A percentile compares a stretch with the other conserved stretches of the same genome.
phyloP scores from a whole-genome alignment of 2,888 invertebrate species.

The Lamellibrachia columna region DNA sequence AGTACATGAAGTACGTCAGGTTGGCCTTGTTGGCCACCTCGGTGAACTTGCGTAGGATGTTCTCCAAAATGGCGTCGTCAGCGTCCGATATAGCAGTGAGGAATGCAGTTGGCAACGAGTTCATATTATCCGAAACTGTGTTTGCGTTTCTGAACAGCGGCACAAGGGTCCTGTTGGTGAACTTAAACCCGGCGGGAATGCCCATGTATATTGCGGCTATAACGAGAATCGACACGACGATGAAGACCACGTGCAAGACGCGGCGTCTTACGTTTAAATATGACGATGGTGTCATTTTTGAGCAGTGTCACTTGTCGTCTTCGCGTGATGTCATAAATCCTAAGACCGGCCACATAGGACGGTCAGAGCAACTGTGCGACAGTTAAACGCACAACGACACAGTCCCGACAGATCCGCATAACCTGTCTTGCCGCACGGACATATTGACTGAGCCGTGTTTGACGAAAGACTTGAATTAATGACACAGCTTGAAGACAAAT shows the following conservation, averaged over 20 bases:
- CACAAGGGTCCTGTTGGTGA: not conserved
- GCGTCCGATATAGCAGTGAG: not conserved
- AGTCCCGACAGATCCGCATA: not conserved
- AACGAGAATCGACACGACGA: not conserved
- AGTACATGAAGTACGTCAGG: conserved; percentile 42
- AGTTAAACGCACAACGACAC: not conserved
- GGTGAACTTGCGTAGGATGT: conserved; percentile 23
- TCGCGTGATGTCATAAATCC: not conserved
- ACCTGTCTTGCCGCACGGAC: not conserved
- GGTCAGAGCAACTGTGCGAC: not conserved
- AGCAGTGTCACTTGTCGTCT: not conserved
- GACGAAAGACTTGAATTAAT: not conserved
- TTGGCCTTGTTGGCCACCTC: conserved; percentile 21
- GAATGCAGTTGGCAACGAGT: not conserved
- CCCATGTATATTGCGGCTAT: not conserved
- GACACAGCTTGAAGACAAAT: not conserved
- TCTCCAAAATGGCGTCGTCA: not conserved
- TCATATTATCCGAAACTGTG: not conserved
- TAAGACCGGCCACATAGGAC: not conserved
- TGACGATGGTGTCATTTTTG: not conserved
- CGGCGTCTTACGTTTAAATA: not conserved
- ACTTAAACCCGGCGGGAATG: not conserved
- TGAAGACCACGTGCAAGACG: not conserved
- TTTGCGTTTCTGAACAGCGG: not conserved
- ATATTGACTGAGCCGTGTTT: not conserved